Evolutionary conservation across 2,113 vertebrate genomes (phyloP).

Genomic region (Clarias magur): DNA sequence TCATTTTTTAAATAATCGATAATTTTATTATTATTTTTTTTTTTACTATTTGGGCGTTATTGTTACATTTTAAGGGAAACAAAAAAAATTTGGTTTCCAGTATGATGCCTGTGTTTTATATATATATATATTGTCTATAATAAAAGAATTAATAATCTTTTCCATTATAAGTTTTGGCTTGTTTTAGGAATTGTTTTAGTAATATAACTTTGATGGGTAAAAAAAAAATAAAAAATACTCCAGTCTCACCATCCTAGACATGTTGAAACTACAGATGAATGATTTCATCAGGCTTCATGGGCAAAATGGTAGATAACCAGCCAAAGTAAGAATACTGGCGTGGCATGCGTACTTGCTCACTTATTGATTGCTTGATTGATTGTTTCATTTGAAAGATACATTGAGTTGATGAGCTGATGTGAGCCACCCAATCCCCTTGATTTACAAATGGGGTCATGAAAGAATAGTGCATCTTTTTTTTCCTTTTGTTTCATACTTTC

Average conservation of each 20-base stretch:
- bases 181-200: neutral
- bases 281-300: neutral
- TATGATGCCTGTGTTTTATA: neutral
- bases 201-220: neutral
- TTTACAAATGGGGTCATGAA: neutral
- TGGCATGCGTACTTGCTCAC: neutral
- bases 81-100: neutral
- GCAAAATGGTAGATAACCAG: neutral
- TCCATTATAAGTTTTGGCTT: neutral
- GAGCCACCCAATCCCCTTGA: neutral
- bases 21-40: neutral
- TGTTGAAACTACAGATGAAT: neutral
- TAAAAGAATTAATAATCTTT: neutral
- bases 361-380: neutral
- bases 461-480: neutral
- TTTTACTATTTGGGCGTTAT: neutral
- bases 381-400: neutral
- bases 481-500: neutral
- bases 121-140: neutral
- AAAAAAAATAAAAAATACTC: neutral
- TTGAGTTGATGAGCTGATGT: neutral
- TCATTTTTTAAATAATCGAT: neutral
- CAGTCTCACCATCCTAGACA: neutral
- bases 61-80: neutral
- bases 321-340: neutral